Base-by-base conservation (phyloP, 2,888 invertebrate genomes). In the Hypselothyrea guttata region DNA sequence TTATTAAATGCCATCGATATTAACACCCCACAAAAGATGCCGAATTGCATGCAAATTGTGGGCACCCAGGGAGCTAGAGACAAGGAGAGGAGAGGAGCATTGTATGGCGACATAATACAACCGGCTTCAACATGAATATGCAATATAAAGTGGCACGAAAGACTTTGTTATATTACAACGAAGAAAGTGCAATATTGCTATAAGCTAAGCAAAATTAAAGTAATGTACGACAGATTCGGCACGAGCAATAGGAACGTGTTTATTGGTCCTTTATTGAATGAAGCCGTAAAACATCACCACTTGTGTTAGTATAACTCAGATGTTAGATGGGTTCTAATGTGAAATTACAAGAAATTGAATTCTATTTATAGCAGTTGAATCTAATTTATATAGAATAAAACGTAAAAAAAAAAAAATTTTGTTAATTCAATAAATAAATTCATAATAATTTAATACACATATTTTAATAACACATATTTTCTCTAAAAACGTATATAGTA, bases 1-100 rank as follows among this genome's bases (percentile, higher is more conserved):
- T 58, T 68, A 68, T 71, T 64, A 68, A 55, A 64, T 48, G 44
- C 56, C 59, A 47, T 52, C 60, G 55, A 71, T 71, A 71, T 72
- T 72, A 72, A 68, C 60, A 60, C 57, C 46, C 51, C 48, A 70
- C 53, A 62, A 57, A 59, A 42, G 34, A 52, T 52, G 52, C 60
- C 59, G 57, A 68, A 72, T 52, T 55, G 59, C 63, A 72, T 63
- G 68, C 54, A 72, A 68, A 64, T 45, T 51, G 37, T 16, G 33
- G 18, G 7, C 7, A 7, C 3, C 4, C 7, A 0, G 2, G 12
- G 8, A 9, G 7, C 3, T 0, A 7, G 35, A 1, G 1, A 2
- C 0, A 8, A 11, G n/a, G 12, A 9, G 12, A 1, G n/a, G 18
- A n/a, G 15, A 35, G 27, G 31, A 58, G 44, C 44, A 66, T 69